Base-by-base conservation (phyloP, 2,113 vertebrate genomes). In the Corvus cornix region DNA sequence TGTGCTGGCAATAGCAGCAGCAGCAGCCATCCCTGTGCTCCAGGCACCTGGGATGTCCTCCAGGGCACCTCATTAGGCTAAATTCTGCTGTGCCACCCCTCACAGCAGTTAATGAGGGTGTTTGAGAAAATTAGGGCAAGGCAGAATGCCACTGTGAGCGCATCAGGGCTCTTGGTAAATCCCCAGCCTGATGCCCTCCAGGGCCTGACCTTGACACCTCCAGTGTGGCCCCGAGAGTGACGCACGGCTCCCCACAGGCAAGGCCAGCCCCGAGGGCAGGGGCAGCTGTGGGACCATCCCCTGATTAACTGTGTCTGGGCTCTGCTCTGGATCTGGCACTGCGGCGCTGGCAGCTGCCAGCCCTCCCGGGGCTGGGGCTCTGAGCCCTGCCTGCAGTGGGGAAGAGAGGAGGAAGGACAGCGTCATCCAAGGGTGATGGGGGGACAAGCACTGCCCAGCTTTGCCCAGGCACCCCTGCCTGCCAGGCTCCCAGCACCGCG, bases 141-240 rank as follows among this genome's bases (percentile, higher is more conserved):
- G 16, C 69, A 39, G 53, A 49, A 39, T 53, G 53, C 58, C 3
- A 0, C 52, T 60, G 49, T 30, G 84, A 70, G 9, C 10, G 6
- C 63, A 27, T 28, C 48, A 43, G 43, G 70, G 73, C 66, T 56
- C 49, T 37, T 3, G 1, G 68, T 55, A 89, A 60, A 69, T 19
- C 16, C 35, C 41, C 53, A 70, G 55, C n/a, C n/a, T 0, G 0
- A 4, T 33, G 63, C 63, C 46, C 53, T 39, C 53, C 51, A 28
- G 55, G 31, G 46, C 31, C 53, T 0, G 1, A 59, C 84, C 80
- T 8, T 53, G 73, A 92, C 84, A 58, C 64, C 51, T 58, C 63
- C 0, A 0, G 53, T 3, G 58, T 1, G 0, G 33, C 84, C 68
- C 48, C 0, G 3, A 24, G 87, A 1, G 1, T 68, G 92, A 89